Base-by-base conservation (phyloP, 2,888 invertebrate species). In the Acleris literana region DNA sequence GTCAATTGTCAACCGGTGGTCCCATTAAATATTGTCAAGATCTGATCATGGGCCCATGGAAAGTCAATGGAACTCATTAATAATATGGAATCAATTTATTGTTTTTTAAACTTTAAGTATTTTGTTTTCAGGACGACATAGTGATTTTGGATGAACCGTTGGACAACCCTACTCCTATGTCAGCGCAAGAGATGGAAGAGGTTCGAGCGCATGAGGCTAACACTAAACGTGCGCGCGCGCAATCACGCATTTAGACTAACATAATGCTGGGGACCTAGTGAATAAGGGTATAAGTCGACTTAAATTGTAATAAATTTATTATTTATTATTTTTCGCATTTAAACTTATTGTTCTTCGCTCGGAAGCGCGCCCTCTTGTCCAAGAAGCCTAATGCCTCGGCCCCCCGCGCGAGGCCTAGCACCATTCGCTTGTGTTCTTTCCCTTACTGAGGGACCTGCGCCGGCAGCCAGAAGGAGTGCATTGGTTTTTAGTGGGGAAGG, bases 401-500 rank as follows among this genome's bases (percentile, higher is more conserved):
- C 72, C 92, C 93, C 0, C 77, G 75, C 13, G 93, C 80, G 9
- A 95, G 81, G 0, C 94, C 94, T 1, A 94, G 70, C 76, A 95
- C 81, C 81, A 95, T 95, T 72, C 94, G 94, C 18, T 95, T 91
- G 25, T 94, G 93, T 78, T 96, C 96, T 59, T 94, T 87, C 20
- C 94, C 94, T 71, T 95, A 94, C 64, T 95, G 94, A 46, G 93
- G 77, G 69, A 97, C 97, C 77, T 94, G 93, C 5, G 86, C 85
- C 0, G 95, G 86, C 0, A 97, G 97, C 77, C 97, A 97, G 25
- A 81, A 94, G 93, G 22, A 95, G 95, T 0, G 77, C 87, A 58
- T 97, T n/a, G n/a, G n/a, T n/a, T n/a, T n/a, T n/a, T n/a, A n/a
- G n/a, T n/a, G n/a, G n/a, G n/a, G n/a, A n/a, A n/a, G n/a, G n/a